These are phyloP conservation scores for Ceratina japonica DNA, from an alignment of 1,140 invertebrate species.

Conservation along the genomic window DNA sequence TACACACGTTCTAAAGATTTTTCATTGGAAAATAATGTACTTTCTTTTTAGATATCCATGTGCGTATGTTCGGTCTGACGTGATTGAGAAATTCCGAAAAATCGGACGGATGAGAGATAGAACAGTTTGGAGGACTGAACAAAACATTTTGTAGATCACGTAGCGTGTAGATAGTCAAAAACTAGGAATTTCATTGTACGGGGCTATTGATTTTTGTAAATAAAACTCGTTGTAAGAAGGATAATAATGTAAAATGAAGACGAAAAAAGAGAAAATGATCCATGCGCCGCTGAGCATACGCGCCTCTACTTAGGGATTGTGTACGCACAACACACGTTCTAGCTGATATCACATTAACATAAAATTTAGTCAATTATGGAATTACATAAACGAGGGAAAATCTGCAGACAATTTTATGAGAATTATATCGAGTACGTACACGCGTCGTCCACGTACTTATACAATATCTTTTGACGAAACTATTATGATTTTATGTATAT, in stretches of 20 bases:
- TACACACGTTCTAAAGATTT: constrained; percentile 11
- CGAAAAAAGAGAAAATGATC: constrained; percentile 16
- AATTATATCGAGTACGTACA: constrained; percentile 25
- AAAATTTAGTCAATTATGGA: constrained; percentile 74
- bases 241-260: constrained; percentile 34
- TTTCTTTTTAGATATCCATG: constrained; percentile 10
- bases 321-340: constrained; percentile 58
- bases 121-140: constrained; percentile 65
- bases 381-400: constrained; percentile 55
- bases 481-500: constrained; percentile 36
- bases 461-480: constrained; percentile 61
- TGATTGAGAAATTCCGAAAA: constrained; percentile 1
- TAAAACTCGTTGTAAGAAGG: constrained; percentile 61
- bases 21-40: not conserved
- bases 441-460: constrained; percentile 44
- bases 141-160: constrained; percentile 69
- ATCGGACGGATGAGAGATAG: constrained; percentile 16
- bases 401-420: constrained; percentile 63
- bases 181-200: constrained; percentile 60
- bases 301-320: constrained; percentile 56
- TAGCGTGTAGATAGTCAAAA: constrained; percentile 66
- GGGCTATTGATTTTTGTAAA: constrained; percentile 69
- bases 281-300: constrained; percentile 31
- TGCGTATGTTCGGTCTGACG: constrained; percentile 15
- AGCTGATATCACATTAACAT: constrained; percentile 64